These are phyloP conservation scores for Sebastes flavidus DNA, from an alignment of 2,797 vertebrate species.

Conservation along the genomic window DNA sequence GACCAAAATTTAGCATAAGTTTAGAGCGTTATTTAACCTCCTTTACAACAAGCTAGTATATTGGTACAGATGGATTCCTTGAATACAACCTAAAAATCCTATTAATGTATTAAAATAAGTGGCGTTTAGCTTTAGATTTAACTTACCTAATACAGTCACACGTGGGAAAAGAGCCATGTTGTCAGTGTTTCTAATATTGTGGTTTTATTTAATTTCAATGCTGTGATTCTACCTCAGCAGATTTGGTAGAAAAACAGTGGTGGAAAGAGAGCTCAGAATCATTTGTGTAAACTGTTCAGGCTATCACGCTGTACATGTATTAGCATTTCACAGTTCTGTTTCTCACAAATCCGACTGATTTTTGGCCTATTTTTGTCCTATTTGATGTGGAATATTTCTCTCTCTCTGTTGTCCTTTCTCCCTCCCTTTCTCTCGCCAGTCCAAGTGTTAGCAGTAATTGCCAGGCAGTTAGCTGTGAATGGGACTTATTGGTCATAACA, in stretches of 20 bases:
- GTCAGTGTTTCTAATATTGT: neutral
- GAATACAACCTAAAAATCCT: too few relatives aligned
- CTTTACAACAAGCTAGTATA: too few relatives aligned
- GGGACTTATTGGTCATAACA: constrained; percentile 52
- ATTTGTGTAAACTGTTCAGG: neutral
- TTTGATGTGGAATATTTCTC: constrained; percentile 20
- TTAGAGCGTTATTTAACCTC: too few relatives aligned
- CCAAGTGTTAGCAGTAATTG: constrained; percentile 40
- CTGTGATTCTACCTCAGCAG: neutral
- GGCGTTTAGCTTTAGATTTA: too few relatives aligned
- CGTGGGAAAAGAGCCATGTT: neutral
- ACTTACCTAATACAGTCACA: neutral
- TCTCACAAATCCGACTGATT: neutral
- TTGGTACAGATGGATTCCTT: too few relatives aligned
- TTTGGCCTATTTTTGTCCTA: constrained; percentile 13
- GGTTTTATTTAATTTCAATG: neutral
- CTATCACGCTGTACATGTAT: neutral
- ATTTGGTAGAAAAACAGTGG: neutral
- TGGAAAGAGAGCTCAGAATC: neutral
- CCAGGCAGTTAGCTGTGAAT: constrained; percentile 48
- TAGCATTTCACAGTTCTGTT: neutral
- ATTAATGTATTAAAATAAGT: too few relatives aligned
- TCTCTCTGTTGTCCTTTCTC: neutral
- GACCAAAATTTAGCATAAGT: too few relatives aligned
- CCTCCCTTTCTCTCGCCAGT: constrained; percentile 3